Evolutionary conservation across 1,140 invertebrate species (phyloP).

Genomic region (Cydia splendana): DNA sequence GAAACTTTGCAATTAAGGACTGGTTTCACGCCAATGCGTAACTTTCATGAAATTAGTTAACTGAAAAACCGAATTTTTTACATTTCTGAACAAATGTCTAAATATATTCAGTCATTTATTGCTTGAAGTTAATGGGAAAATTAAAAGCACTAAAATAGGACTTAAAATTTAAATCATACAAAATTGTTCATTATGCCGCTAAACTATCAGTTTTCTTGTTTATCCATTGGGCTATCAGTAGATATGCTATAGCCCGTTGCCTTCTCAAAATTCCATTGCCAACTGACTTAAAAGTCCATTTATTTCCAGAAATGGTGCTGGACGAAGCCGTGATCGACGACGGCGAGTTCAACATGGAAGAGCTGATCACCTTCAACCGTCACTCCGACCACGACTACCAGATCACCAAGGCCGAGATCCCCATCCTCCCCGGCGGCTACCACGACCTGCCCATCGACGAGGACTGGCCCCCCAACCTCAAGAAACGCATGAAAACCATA

Average conservation of each 20-base stretch:
- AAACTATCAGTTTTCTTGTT: too few species aligned
- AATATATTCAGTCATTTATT: too few species aligned
- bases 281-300: background rate
- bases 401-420: conserved; percentile 57
- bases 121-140: too few species aligned
- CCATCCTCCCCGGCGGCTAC: conserved; percentile 59
- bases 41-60: background rate
- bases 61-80: too few species aligned
- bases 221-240: too few species aligned
- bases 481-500: conserved; percentile 71
- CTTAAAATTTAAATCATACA: too few species aligned
- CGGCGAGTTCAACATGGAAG: conserved; percentile 75
- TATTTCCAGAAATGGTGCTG: conserved; percentile 59
- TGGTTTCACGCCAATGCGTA: background rate
- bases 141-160: too few species aligned
- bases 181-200: too few species aligned
- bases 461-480: conserved; percentile 69
- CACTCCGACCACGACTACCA: conserved; percentile 78
- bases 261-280: too few species aligned
- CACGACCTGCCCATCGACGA: conserved; percentile 76
- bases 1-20: background rate
- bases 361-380: conserved; percentile 72
- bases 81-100: too few species aligned
- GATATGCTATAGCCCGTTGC: background rate
- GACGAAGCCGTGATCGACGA: conserved; percentile 75